Evolutionary conservation across 2,113 vertebrate species (phyloP).

Genomic region (Ophiodon elongatus): DNA sequence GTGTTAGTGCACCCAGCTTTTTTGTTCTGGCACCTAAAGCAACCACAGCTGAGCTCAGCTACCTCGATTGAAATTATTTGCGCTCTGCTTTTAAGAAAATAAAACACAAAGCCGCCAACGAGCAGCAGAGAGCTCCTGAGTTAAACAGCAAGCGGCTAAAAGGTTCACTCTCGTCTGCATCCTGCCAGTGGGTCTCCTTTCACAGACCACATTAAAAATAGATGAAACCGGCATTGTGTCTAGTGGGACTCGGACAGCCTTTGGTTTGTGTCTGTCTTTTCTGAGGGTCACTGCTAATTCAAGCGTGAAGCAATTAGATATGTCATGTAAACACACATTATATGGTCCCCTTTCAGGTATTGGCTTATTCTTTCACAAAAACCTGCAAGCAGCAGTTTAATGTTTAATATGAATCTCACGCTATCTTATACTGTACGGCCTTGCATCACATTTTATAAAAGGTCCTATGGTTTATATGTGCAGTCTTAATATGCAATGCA

Average conservation of each 20-base stretch:
- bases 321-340: background rate
- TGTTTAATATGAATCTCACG: background rate
- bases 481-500: background rate
- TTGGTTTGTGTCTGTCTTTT: background rate
- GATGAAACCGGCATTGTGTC: background rate
- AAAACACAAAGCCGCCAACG: background rate
- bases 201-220: background rate
- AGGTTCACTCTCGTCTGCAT: background rate
- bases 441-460: background rate
- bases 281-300: background rate
- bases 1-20: background rate
- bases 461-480: background rate
- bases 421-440: background rate
- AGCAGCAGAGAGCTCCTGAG: background rate
- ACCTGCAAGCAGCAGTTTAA: background rate
- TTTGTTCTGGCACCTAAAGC: background rate
- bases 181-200: background rate
- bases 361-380: background rate
- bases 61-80: background rate
- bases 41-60: background rate
- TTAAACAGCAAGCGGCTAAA: background rate
- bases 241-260: background rate
- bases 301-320: background rate
- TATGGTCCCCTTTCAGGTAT: background rate
- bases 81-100: background rate